A percentile compares a stretch with the other conserved stretches of the same genome.
phyloP scores from a whole-genome alignment of 2,888 invertebrate species.

The Tetranychus truncatus region DNA sequence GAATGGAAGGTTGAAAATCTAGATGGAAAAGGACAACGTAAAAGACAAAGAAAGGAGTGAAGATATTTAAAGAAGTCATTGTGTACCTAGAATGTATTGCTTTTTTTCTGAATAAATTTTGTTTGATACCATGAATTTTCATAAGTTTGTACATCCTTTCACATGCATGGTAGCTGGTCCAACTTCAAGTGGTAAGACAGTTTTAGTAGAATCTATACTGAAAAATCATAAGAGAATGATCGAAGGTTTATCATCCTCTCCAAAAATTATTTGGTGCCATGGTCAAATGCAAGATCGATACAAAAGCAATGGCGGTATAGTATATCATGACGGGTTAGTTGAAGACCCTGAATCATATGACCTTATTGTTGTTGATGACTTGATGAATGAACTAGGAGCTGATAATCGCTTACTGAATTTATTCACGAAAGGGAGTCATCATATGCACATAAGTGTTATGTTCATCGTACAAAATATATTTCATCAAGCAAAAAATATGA shows the following conservation, averaged over 20 bases:
- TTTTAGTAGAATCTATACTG: not conserved
- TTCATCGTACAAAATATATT: conserved; percentile 21
- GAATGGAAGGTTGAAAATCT: too few relatives aligned
- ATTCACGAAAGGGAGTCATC: conserved; percentile 20
- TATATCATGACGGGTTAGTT: not conserved
- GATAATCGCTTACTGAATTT: conserved; percentile 9
- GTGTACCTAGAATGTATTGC: too few relatives aligned
- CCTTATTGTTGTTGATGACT: conserved; percentile 16
- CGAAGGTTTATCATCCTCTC: not conserved
- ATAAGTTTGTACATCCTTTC: conserved; percentile 13
- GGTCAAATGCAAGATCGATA: conserved; percentile 13
- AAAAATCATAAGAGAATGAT: conserved; percentile 7
- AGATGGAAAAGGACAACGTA: too few relatives aligned
- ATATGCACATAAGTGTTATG: conserved; percentile 18
- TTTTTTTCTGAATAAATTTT: too few relatives aligned
- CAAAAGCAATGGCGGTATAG: not conserved
- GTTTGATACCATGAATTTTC: not conserved
- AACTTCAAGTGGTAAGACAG: conserved; percentile 17
- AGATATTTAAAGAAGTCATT: too few relatives aligned
- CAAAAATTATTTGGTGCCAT: conserved; percentile 12
- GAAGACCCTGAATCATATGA: not conserved
- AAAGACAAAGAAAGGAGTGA: too few relatives aligned
- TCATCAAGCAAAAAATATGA: conserved; percentile 15
- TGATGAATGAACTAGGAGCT: conserved; percentile 13
- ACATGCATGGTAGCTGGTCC: conserved; percentile 15